These are phyloP conservation scores for Oscheius onirici DNA, from an alignment of 2,888 invertebrate genomes.

Conservation along the genomic window DNA sequence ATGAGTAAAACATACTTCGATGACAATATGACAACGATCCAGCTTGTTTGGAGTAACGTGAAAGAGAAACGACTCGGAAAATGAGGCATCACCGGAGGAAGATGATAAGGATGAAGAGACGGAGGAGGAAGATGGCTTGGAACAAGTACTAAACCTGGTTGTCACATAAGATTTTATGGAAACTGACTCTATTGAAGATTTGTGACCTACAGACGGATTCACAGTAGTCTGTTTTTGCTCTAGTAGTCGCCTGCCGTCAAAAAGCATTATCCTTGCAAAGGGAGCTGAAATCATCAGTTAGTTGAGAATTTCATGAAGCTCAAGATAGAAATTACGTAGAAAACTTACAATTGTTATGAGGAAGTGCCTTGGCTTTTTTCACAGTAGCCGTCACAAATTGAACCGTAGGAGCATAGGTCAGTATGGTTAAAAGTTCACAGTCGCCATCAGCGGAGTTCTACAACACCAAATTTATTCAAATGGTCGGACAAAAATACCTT, in stretches of 20 bases:
- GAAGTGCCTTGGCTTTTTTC: conserved; percentile 63
- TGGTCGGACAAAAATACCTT: conserved; percentile 31
- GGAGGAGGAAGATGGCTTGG: conserved; percentile 57
- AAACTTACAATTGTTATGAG: conserved; percentile 57
- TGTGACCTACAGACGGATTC: conserved; percentile 52
- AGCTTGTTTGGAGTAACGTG: conserved; percentile 58
- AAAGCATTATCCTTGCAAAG: conserved; percentile 64
- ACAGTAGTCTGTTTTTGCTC: conserved; percentile 68
- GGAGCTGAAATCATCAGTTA: conserved; percentile 51
- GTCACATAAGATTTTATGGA: background rate
- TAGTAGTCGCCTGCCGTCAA: conserved; percentile 62
- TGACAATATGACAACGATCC: conserved; percentile 60
- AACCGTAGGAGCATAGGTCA: conserved; percentile 65
- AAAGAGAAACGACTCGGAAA: conserved; percentile 65
- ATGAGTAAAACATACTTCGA: conserved; percentile 62
- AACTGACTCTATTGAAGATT: conserved; percentile 51
- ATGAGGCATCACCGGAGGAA: conserved; percentile 54
- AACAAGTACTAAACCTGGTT: conserved; percentile 40
- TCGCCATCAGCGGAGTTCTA: conserved; percentile 35
- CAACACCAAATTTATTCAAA: background rate
- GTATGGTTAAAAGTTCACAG: conserved; percentile 64
- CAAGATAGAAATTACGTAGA: too few species aligned
- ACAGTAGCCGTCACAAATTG: conserved; percentile 69
- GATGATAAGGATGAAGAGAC: conserved; percentile 48
- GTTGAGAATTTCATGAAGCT: too few species aligned